These are phyloP conservation scores for Ciona savignyi DNA, from an alignment of 23 tunicate genomes.

Conservation along the genomic window DNA sequence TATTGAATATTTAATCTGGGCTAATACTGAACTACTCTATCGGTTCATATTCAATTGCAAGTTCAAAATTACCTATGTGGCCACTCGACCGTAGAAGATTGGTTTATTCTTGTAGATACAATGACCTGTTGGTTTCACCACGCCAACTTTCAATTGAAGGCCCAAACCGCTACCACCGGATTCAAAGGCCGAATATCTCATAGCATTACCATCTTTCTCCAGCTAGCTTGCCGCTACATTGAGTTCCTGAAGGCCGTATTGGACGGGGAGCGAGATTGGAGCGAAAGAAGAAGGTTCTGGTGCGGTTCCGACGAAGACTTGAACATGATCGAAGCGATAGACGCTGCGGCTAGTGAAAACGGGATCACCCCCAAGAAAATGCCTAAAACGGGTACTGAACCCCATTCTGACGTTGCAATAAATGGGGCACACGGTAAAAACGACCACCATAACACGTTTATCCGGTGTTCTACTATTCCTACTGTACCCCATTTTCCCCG, in stretches of 20 bases:
- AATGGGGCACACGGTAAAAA: no score
- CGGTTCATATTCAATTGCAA: background rate
- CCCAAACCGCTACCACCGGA: no score
- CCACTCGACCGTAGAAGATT: no score
- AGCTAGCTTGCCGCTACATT: constrained; percentile 73
- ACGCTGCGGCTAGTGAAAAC: constrained; percentile 31
- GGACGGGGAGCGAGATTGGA: constrained; percentile 52
- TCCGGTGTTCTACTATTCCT: background rate
- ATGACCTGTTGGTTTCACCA: no score
- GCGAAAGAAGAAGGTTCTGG: constrained; percentile 63
- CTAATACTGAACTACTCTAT: no score
- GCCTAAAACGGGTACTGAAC: background rate
- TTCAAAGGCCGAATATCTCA: no score
- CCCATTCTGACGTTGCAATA: background rate
- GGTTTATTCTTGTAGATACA: no score
- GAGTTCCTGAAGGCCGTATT: constrained; percentile 44
- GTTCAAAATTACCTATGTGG: no score
- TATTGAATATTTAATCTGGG: no score
- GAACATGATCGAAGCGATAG: constrained; percentile 69
- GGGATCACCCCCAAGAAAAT: background rate
- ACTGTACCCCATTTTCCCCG: background rate
- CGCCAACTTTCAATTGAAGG: no score
- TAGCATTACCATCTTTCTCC: no score
- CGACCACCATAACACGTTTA: background rate
- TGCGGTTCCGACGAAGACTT: constrained; percentile 44